phyloP scores from a whole-genome alignment of 2,797 vertebrate species.

The Cichlasoma orientale region DNA sequence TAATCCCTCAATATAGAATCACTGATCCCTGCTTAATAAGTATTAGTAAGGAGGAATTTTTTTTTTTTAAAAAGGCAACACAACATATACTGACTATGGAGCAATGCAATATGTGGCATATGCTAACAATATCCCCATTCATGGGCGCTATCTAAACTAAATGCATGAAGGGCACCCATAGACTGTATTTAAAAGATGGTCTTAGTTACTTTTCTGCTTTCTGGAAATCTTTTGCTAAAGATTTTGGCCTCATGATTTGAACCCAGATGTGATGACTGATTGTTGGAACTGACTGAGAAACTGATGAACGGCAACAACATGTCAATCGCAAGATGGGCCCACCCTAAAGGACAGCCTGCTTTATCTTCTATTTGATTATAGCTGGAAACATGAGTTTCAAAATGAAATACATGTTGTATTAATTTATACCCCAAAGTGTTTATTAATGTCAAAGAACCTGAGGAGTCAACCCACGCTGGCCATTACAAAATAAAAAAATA shows the following conservation, averaged over 20 bases:
- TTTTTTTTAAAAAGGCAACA: neutral
- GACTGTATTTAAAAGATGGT: neutral
- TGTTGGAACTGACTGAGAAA: neutral
- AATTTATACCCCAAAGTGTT: neutral
- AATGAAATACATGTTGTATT: neutral
- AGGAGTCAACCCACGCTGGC: neutral
- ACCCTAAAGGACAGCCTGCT: too few species aligned
- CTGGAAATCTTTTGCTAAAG: neutral
- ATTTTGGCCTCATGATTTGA: neutral
- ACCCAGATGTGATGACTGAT: too few species aligned
- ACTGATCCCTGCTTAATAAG: neutral
- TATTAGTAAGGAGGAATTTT: neutral
- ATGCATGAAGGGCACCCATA: neutral
- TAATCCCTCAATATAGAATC: constrained; percentile 2
- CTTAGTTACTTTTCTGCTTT: neutral
- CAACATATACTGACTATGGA: neutral
- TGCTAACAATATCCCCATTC: neutral
- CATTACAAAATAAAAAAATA: neutral
- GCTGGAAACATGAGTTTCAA: neutral
- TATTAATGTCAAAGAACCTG: neutral
- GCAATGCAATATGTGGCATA: neutral
- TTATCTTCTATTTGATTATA: too few species aligned
- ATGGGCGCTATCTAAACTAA: neutral
- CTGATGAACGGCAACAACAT: too few species aligned
- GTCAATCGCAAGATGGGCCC: too few species aligned